Evolutionary conservation across 2,888 invertebrate genomes (phyloP).

Genomic region (Machimus rusticus): DNA sequence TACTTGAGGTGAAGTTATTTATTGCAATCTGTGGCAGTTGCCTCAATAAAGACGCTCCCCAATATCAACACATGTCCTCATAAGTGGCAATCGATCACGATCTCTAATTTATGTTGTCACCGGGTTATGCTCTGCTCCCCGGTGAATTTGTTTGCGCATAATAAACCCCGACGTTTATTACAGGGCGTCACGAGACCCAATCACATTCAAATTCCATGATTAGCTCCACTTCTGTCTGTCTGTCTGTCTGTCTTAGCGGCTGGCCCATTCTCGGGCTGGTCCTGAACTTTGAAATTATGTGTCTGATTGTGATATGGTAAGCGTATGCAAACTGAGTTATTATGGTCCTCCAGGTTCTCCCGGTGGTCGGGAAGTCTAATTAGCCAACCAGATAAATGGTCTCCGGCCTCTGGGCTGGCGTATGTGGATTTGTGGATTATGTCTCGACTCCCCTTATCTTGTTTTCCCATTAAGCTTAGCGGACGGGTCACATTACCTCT

Average conservation of each 20-base stretch:
- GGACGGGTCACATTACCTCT: background rate
- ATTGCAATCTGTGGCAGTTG: background rate
- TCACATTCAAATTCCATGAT: background rate
- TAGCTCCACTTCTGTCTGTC: background rate
- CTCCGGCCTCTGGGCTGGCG: background rate
- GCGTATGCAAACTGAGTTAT: background rate
- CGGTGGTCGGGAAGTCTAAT: background rate
- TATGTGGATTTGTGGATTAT: background rate
- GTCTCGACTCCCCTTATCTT: background rate
- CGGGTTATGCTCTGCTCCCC: background rate
- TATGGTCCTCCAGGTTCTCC: background rate
- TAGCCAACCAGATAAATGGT: background rate
- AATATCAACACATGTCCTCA: constrained; percentile 30
- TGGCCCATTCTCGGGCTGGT: background rate
- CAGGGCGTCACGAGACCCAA: background rate
- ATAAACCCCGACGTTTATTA: constrained; percentile 5
- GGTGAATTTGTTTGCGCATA: background rate
- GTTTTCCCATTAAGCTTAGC: background rate
- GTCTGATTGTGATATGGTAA: background rate
- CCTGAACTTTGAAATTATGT: background rate
- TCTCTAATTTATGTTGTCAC: constrained; percentile 36
- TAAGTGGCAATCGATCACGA: constrained; percentile 26
- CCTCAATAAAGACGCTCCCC: background rate
- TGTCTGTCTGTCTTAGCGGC: background rate
- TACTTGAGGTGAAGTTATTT: constrained; percentile 35